Percentiles rank a stretch among this genome's conserved stretches.
phyloP scores from a whole-genome alignment of 2,113 vertebrate species.

The Sturnira hondurensis region DNA sequence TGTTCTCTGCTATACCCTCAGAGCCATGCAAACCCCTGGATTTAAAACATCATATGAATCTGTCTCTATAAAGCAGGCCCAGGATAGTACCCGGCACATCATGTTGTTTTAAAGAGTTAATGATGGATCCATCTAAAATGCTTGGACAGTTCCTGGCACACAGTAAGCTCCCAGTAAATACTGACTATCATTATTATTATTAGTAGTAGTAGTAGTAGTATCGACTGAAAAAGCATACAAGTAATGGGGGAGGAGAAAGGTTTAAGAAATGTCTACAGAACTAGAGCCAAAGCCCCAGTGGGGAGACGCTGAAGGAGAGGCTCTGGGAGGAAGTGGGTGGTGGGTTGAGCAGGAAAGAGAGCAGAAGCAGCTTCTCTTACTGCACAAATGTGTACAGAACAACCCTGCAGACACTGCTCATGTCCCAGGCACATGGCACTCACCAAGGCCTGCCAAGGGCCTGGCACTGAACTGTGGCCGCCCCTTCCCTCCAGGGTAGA shows the following conservation, averaged over 20 bases:
- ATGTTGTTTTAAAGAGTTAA: neutral
- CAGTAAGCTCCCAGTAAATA: neutral
- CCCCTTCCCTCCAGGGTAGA: neutral
- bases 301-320: neutral
- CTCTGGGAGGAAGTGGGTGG: neutral
- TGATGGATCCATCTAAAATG: neutral
- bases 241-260: neutral
- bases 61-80: neutral
- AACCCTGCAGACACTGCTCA: neutral
- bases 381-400: neutral
- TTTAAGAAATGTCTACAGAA: neutral
- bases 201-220: neutral
- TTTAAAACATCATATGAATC: neutral
- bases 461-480: neutral
- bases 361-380: neutral
- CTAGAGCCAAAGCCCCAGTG: neutral
- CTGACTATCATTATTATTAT: too few relatives aligned
- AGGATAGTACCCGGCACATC: neutral
- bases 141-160: neutral
- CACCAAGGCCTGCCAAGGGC: accelerated
- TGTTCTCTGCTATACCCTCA: neutral
- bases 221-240: neutral
- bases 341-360: neutral
- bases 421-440: neutral
- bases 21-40: neutral